Evolutionary conservation across 2,797 vertebrate genomes (phyloP), one percentile per base, ranked within the genome.

Genomic region (Lates japonicus): DNA sequence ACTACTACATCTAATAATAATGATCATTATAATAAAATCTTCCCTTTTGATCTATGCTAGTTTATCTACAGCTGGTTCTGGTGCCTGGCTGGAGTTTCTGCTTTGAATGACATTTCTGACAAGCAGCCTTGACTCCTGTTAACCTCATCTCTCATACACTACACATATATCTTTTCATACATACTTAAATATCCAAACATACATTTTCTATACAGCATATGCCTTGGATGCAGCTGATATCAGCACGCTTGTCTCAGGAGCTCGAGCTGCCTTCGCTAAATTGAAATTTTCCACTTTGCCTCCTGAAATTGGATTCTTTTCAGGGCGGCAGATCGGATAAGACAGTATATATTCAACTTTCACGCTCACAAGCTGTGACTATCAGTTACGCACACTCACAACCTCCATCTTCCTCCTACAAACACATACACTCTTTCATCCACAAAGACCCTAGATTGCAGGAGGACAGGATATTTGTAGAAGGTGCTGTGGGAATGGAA

Each of bases 261-360:
- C 67, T 42, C 17, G 54, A 60, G 82, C 29, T 29, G 44, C 68
- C 54, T 20, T 60, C 42, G 69, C 62, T 62, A 59, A 77, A 81
- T 57, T 81, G 55, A 79, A 85, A 83, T 74, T 63, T 57, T 62
- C 57, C 29, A 1, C 25, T 61, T 44, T 62, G 44, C 67, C 48
- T 11, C 20, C 64, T 86, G 71, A 70, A 81, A 83, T 70, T 39
- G n/a, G 82, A 29, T 29, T 29, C 25, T 29, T 29, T 29, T 29
- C 74, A 65, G 69, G 37, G 71, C 33, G 1, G 58, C 60, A 54
- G 77, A 89, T 81, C 48, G 11, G 78, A 88, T 87, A 71, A 87
- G 73, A 81, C 80, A 46, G 57, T 52, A 11, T 74, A 70, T 65
- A 71, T 79, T 66, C 68, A 72, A 70, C 68, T 67, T 62, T 83